A percentile compares a stretch with the other conserved stretches of the same genome.
phyloP scores from a whole-genome alignment of 2,888 invertebrate species.

The Vesta saturnalis region DNA sequence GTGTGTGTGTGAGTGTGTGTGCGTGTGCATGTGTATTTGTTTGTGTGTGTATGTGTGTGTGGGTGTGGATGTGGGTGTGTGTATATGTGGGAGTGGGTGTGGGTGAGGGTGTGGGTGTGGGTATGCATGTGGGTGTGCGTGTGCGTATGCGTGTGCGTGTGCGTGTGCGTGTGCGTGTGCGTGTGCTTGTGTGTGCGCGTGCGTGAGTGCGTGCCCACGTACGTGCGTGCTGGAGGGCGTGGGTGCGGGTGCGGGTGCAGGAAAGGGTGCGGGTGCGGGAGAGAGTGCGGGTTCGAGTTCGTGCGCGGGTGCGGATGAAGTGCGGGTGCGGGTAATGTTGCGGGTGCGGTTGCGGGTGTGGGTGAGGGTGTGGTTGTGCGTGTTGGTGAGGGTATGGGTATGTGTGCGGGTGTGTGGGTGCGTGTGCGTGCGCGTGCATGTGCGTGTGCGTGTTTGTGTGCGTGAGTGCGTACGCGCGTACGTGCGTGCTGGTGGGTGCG shows the following conservation, averaged over 20 bases:
- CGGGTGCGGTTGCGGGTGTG: background rate
- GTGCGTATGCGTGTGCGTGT: background rate
- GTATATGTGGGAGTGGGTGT: background rate
- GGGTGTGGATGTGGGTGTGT: too few relatives aligned
- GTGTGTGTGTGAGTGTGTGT: background rate
- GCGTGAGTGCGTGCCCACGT: too few relatives aligned
- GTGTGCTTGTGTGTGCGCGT: too few relatives aligned
- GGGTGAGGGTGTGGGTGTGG: background rate
- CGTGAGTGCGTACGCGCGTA: too few relatives aligned
- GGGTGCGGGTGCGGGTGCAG: too few relatives aligned
- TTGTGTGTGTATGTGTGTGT: too few relatives aligned
- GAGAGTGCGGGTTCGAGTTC: background rate
- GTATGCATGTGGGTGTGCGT: too few relatives aligned
- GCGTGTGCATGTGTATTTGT: background rate
- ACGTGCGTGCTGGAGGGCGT: too few relatives aligned
- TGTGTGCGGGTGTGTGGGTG: too few relatives aligned
- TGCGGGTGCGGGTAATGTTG: background rate
- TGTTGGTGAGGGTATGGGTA: background rate
- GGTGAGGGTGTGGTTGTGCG: background rate
- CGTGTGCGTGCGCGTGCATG: background rate
- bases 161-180: background rate
- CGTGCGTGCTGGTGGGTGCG: too few relatives aligned
- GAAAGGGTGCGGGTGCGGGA: too few relatives aligned
- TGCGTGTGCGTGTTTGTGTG: background rate
- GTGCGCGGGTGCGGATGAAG: background rate